Evolutionary conservation across 2,113 vertebrate species (phyloP).

Genomic region (Malurus cyaneus): DNA sequence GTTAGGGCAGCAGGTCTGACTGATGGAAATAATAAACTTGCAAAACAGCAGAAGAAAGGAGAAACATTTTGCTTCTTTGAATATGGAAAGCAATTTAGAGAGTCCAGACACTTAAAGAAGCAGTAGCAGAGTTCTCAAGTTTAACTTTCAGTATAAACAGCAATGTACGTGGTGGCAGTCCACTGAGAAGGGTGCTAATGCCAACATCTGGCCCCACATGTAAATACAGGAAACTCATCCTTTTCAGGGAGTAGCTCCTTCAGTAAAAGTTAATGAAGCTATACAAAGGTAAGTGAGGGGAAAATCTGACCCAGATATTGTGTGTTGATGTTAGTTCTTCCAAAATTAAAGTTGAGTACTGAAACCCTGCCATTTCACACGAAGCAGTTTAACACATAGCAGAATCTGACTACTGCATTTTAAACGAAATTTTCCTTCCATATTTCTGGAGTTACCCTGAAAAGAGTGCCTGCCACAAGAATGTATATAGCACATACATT

Average conservation of each 20-base stretch:
- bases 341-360: background rate
- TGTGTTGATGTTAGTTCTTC: background rate
- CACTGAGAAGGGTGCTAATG: background rate
- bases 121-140: background rate
- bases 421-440: background rate
- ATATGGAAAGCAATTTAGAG: background rate
- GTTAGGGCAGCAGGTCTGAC: background rate
- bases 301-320: slow-evolving; percentile 1
- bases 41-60: background rate
- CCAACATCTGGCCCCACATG: background rate
- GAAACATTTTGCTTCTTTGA: background rate
- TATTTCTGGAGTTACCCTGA: background rate
- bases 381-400: background rate
- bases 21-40: background rate
- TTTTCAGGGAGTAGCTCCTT: background rate
- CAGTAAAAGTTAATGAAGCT: slow-evolving; percentile 31
- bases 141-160: background rate
- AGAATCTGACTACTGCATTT: background rate
- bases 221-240: background rate
- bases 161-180: background rate
- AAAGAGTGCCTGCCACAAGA: background rate
- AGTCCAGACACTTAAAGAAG: background rate
- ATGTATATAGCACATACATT: background rate
- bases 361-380: background rate
- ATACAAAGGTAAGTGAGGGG: background rate